Evolutionary conservation across 2,888 invertebrate species (phyloP).

Genomic region (Cephus rjabovi): DNA sequence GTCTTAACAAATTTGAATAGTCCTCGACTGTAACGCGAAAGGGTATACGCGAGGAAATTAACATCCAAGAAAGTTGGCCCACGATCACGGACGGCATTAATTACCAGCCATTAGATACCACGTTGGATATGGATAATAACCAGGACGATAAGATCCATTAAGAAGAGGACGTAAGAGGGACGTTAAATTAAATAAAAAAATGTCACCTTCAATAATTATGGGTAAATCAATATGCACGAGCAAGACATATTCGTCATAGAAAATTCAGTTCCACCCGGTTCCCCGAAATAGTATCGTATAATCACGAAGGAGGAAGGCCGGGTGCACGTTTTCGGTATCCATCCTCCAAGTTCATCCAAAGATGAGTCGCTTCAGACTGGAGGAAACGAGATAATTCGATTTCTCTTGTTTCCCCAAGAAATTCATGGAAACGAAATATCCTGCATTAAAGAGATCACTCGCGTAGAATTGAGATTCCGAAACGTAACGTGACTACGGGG

Average conservation of each 20-base stretch:
- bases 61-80: not conserved
- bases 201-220: not conserved
- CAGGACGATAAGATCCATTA: not conserved
- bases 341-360: conserved; percentile 26
- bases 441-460: conserved; percentile 27
- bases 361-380: not conserved
- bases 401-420: conserved; percentile 47
- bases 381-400: conserved; percentile 51
- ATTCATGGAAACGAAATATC: conserved; percentile 48
- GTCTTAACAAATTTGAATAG: conserved; percentile 7
- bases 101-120: conserved; percentile 1
- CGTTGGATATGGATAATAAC: not conserved
- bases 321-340: conserved; percentile 12
- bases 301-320: too few species aligned
- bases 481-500: not conserved
- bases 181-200: not conserved
- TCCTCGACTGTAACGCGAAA: not conserved
- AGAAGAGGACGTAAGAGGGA: not conserved
- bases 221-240: not conserved
- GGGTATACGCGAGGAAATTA: not conserved
- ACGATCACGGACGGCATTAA: conserved; percentile 5
- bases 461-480: conserved; percentile 14
- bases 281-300: not conserved
- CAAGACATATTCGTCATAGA: not conserved
- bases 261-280: not conserved